Evolutionary conservation across 1,140 invertebrate species (phyloP), one percentile per base, ranked within the genome.

Genomic region (Chymomyza costata): DNA sequence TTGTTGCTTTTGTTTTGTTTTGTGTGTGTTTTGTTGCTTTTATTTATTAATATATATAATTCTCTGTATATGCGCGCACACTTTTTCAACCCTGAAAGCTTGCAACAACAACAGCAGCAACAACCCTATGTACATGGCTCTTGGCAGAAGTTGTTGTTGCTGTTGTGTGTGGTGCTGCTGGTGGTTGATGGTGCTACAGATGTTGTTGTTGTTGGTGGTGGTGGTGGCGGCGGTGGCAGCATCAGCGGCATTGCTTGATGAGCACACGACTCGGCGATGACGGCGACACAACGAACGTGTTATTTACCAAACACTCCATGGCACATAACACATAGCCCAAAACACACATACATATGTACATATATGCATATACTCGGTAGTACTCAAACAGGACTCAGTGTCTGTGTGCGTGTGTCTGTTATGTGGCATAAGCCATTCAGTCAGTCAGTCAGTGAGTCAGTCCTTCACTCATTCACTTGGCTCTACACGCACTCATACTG

Each of bases 291-390:
- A 62, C 66, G 71, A 78, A 80, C 71, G 71, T 78, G 71, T 78
- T 78, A 78, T 78, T 78, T 78, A 78, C 71, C 71, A 78, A 78
- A 78, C 71, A 78, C 71, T 78, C 71, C 73, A 58, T 30, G 60
- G 71, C 71, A 76, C 66, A 78, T 76, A 76, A 70, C 71, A 76
- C 71, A 71, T 65, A 53, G 55, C 32, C 19, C 21, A 5, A 52
- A 21, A 17, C 5, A 35, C 2, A 16, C 37, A 6, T 25, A 25
- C 21, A 25, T 25, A 25, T 8, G 8, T 25, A 25, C 21, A 5
- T 8, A 25, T 25, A 25, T 8, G 3, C 21, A 25, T 25, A 25
- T 8, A 25, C 21, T 25, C 21, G 21, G 3, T n/a, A n/a, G n/a
- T n/a, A n/a, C n/a, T n/a, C 21, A 25, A 25, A 25, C 21, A n/a